A percentile compares a stretch with the other conserved stretches of the same genome.
Evolutionary conservation across 2,888 invertebrate genomes (phyloP).

Genomic region (Blera fallax): DNA sequence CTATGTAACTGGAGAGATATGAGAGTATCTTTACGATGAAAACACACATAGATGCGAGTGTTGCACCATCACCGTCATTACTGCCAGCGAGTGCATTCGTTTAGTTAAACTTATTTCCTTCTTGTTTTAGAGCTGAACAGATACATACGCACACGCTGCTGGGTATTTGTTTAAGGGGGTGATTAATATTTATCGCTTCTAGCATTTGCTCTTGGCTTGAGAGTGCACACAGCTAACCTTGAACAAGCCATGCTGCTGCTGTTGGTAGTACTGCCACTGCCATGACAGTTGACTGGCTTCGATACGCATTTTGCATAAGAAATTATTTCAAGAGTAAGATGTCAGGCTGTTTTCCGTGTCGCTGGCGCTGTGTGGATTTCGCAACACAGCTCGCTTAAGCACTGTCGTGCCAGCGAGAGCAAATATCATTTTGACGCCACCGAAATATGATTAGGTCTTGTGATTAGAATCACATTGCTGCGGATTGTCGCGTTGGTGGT

Average conservation of each 20-base stretch:
- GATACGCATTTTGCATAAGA: slow-evolving; percentile 69
- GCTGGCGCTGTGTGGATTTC: slow-evolving; percentile 19
- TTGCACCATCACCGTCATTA: slow-evolving; percentile 68
- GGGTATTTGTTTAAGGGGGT: slow-evolving; percentile 50
- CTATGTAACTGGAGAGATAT: slow-evolving; percentile 37
- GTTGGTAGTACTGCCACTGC: slow-evolving; percentile 29
- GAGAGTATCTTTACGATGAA: slow-evolving; percentile 12
- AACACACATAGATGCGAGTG: slow-evolving; percentile 58
- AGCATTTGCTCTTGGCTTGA: slow-evolving; percentile 56
- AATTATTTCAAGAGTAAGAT: slow-evolving; percentile 65
- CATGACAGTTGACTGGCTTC: slow-evolving; percentile 55
- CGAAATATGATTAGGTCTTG: slow-evolving; percentile 65
- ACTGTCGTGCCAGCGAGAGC: not conserved
- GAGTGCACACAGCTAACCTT: slow-evolving; percentile 71
- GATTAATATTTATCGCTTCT: slow-evolving; percentile 71
- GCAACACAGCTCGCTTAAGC: slow-evolving; percentile 16
- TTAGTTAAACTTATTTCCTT: slow-evolving; percentile 61
- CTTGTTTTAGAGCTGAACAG: slow-evolving; percentile 28
- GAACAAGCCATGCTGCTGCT: slow-evolving; percentile 39
- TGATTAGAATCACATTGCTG: slow-evolving; percentile 48
- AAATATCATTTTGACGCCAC: slow-evolving; percentile 59
- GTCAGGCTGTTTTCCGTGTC: slow-evolving; percentile 56
- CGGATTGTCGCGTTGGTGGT: slow-evolving; percentile 60
- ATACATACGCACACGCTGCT: slow-evolving; percentile 51
- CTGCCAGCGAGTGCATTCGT: slow-evolving; percentile 55